Percentiles rank a stretch among this genome's conserved stretches.
phyloP scores from a whole-genome alignment of 2,888 invertebrate species.

The Eristalis intricaria region DNA sequence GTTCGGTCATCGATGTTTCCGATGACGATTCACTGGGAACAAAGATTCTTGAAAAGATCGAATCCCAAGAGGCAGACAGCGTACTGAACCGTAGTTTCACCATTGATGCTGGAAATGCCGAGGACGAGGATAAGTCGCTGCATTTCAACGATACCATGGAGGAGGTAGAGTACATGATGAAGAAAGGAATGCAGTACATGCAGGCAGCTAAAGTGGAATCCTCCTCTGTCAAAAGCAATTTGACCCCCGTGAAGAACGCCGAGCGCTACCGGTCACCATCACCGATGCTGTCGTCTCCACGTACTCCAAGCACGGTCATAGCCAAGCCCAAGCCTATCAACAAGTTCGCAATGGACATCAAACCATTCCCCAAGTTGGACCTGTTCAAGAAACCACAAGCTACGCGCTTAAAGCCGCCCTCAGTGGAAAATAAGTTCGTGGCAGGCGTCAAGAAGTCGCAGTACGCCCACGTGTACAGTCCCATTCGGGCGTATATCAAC shows the following conservation, averaged over 20 bases:
- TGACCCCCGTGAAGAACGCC: constrained; percentile 70
- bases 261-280: constrained; percentile 66
- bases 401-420: constrained; percentile 50
- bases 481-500: constrained; percentile 81
- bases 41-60: constrained; percentile 46
- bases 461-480: constrained; percentile 80
- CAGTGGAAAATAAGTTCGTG: constrained; percentile 70
- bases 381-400: constrained; percentile 74
- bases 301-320: constrained; percentile 66
- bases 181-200: constrained; percentile 79
- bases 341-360: constrained; percentile 58
- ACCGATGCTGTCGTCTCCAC: constrained; percentile 49
- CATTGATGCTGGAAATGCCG: constrained; percentile 16
- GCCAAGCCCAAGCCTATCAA: constrained; percentile 59
- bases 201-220: constrained; percentile 63
- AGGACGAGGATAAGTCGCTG: constrained; percentile 73
- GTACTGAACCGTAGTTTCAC: constrained; percentile 56
- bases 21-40: constrained; percentile 69
- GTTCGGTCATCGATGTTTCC: constrained; percentile 66
- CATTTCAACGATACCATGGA: constrained; percentile 81
- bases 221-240: constrained; percentile 31
- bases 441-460: constrained; percentile 70
- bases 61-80: background rate
- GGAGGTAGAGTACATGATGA: constrained; percentile 81
- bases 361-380: constrained; percentile 73